Evolutionary conservation across 1,140 invertebrate species (phyloP).

Genomic region (Apis cerana): DNA sequence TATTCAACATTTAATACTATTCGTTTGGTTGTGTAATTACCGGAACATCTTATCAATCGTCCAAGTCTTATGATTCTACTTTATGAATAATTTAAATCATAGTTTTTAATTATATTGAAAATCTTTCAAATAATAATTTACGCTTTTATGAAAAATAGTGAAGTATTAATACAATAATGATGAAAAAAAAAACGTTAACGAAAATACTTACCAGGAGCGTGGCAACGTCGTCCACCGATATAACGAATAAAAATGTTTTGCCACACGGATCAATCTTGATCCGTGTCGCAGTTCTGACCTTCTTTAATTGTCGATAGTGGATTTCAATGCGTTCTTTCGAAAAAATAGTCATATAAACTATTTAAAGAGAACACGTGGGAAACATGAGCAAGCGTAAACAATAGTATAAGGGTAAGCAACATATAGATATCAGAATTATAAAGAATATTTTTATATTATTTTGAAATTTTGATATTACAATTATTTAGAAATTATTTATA

Average conservation of each 20-base stretch:
- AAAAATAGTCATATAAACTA: neutral
- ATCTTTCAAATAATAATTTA: neutral
- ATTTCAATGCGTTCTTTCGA: neutral
- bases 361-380: neutral
- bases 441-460: too few relatives aligned
- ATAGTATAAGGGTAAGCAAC: neutral
- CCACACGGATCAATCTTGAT: neutral
- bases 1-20: neutral
- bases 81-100: neutral
- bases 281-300: neutral
- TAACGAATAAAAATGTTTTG: neutral
- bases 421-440: too few relatives aligned
- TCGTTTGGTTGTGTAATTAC: neutral
- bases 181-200: neutral
- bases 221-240: neutral
- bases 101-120: neutral
- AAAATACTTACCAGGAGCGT: constrained; percentile 3
- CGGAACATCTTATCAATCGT: neutral
- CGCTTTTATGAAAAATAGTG: too few relatives aligned
- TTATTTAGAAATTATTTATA: too few relatives aligned
- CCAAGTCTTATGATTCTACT: too few relatives aligned
- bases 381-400: neutral
- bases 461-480: too few relatives aligned
- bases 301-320: neutral
- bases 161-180: neutral